Evolutionary conservation across 1,140 invertebrate genomes (phyloP).

Genomic region (Drosophila takahashii): DNA sequence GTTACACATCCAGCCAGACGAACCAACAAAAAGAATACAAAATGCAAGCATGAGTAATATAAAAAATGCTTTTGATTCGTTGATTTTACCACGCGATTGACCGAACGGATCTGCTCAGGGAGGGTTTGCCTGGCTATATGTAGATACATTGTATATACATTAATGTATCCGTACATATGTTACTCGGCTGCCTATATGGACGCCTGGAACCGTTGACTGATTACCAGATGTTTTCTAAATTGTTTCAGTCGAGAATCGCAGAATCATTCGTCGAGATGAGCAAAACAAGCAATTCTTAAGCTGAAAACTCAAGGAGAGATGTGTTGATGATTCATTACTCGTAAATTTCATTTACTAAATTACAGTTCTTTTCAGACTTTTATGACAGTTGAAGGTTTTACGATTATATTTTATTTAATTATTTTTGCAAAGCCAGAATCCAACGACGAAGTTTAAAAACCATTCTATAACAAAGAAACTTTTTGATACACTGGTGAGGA

Average conservation of each 20-base stretch:
- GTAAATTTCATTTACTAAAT: neutral
- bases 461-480: too few relatives aligned
- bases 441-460: neutral
- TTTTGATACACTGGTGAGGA: too few relatives aligned
- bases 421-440: neutral
- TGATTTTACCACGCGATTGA: conserved; percentile 59
- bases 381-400: neutral
- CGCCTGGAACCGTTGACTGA: conserved; percentile 52
- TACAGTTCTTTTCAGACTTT: neutral
- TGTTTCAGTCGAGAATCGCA: conserved; percentile 24
- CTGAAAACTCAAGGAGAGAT: neutral
- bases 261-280: conserved; percentile 34
- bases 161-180: conserved; percentile 26
- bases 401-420: neutral
- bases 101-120: conserved; percentile 24
- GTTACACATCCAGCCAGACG: conserved; percentile 47
- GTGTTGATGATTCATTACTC: conserved; percentile 6
- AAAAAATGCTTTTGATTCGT: conserved; percentile 50
- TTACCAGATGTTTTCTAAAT: conserved; percentile 76
- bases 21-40: conserved; percentile 19
- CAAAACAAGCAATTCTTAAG: conserved; percentile 9
- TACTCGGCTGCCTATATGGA: conserved; percentile 2
- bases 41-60: conserved; percentile 51
- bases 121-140: conserved; percentile 36
- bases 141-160: conserved; percentile 13